A percentile compares a stretch with the other conserved stretches of the same genome.
These are phyloP conservation scores for Diabrotica virgifera DNA, from an alignment of 1,140 invertebrate genomes.

Conservation along the genomic window DNA sequence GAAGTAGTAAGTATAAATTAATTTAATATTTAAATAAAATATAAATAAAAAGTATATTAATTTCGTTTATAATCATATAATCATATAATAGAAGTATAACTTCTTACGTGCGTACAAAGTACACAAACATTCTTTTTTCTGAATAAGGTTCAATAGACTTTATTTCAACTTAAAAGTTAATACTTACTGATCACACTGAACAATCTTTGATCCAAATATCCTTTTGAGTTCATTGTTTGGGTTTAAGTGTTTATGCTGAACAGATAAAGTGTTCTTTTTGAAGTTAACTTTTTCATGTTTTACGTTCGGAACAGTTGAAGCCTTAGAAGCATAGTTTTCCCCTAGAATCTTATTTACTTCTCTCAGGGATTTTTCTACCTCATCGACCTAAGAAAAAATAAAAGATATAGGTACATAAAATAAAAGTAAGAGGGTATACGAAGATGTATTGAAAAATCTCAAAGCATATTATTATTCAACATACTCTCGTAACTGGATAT, in stretches of 20 bases:
- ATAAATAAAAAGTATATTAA: too few species aligned
- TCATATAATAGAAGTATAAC: too few species aligned
- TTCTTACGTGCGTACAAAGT: too few species aligned
- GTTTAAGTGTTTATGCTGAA: conserved; percentile 76
- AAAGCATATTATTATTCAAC: not conserved
- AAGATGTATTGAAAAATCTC: not conserved
- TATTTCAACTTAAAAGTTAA: not conserved
- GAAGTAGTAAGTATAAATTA: too few species aligned
- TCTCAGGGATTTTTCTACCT: conserved; percentile 68
- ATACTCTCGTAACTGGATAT: too few species aligned
- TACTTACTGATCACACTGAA: conserved; percentile 64
- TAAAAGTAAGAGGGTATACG: not conserved
- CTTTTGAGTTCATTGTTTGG: conserved; percentile 79
- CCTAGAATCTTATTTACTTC: conserved; percentile 74
- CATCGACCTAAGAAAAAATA: conserved; percentile 56
- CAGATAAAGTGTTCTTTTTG: conserved; percentile 55
- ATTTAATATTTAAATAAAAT: too few species aligned
- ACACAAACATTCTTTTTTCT: too few species aligned
- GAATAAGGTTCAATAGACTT: too few species aligned
- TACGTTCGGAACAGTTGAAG: conserved; percentile 32
- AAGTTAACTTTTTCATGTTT: conserved; percentile 40
- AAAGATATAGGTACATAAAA: conserved; percentile 5
- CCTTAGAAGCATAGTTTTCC: conserved; percentile 48
- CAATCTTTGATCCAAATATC: conserved; percentile 80
- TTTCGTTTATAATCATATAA: too few species aligned